Conservation (phyloP, 37 sponge, comb jelly and placozoan species). For the Mnemiopsis leidyi region DNA sequence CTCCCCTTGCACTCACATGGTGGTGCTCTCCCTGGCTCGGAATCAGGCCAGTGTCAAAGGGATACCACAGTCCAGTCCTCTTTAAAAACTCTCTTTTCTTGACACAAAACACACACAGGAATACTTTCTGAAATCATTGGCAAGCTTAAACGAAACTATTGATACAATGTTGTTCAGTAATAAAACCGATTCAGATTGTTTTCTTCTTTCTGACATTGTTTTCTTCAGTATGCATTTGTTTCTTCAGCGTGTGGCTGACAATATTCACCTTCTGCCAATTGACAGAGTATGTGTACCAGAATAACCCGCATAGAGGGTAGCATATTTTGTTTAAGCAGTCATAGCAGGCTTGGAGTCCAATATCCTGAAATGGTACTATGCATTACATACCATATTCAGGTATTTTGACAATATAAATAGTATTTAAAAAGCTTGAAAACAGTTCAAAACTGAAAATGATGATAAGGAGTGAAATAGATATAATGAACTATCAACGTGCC, state of each 20-base stretch:
- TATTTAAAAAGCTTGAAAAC: no score
- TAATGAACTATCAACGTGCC: no score
- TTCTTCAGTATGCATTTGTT: no score
- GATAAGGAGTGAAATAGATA: no score
- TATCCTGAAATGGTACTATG: slow-evolving; percentile 65
- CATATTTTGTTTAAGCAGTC: slow-evolving; percentile 48
- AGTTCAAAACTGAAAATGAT: no score
- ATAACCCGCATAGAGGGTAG: slow-evolving; percentile 43
- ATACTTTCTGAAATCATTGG: slow-evolving; percentile 57
- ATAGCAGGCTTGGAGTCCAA: slow-evolving; percentile 43
- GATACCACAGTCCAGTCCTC: slow-evolving; percentile 57
- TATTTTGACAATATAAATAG: no score
- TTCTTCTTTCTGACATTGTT: no score
- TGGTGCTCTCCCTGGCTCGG: not conserved
- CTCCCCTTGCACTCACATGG: not conserved
- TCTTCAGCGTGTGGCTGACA: no score
- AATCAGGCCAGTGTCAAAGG: slow-evolving; percentile 21
- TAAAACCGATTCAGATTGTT: no score
- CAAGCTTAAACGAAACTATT: no score
- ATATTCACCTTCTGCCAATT: slow-evolving; percentile 58
- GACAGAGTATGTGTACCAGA: slow-evolving; percentile 61
- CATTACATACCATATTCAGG: no score
- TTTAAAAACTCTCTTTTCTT: slow-evolving; percentile 48
- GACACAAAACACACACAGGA: slow-evolving; percentile 62
- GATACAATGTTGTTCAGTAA: no score